A percentile compares a stretch with the other conserved stretches of the same genome.
Evolutionary conservation across 2,797 vertebrate species (phyloP).

Genomic region (Taeniopygia guttata): DNA sequence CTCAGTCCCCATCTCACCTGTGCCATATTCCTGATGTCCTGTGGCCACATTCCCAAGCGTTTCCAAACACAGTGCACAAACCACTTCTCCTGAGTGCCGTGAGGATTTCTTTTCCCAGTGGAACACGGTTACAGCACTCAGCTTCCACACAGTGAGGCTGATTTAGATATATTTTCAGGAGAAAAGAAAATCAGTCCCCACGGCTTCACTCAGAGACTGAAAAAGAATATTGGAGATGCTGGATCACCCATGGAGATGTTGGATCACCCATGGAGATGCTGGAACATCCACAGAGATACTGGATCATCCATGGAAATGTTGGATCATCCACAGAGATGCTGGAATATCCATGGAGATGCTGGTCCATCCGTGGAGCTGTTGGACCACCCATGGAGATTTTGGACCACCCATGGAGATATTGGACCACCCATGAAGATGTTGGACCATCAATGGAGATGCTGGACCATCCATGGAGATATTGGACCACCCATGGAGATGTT

Average conservation of each 20-base stretch:
- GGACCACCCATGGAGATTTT: neutral
- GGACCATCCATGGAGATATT: too few species aligned
- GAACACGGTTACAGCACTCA: neutral
- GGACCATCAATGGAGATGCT: neutral
- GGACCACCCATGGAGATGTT: neutral
- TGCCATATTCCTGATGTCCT: neutral
- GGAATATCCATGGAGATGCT: neutral
- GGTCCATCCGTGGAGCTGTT: neutral
- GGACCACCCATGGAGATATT: neutral
- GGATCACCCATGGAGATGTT: neutral
- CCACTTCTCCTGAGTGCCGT: neutral
- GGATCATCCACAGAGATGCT: too few species aligned
- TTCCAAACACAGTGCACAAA: neutral
- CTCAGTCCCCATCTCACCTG: neutral
- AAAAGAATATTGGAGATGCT: neutral
- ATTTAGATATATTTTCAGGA: neutral
- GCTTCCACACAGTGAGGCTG: neutral
- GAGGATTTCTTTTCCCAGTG: neutral
- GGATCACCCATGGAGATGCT: neutral
- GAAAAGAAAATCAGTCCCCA: neutral
- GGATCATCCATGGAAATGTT: fast-evolving
- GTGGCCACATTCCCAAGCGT: neutral
- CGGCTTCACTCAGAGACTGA: fast-evolving
- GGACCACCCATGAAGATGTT: neutral
- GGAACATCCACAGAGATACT: fast-evolving